Evolutionary conservation across 1,140 invertebrate species (phyloP).

Genomic region (Leucophenga varia): DNA sequence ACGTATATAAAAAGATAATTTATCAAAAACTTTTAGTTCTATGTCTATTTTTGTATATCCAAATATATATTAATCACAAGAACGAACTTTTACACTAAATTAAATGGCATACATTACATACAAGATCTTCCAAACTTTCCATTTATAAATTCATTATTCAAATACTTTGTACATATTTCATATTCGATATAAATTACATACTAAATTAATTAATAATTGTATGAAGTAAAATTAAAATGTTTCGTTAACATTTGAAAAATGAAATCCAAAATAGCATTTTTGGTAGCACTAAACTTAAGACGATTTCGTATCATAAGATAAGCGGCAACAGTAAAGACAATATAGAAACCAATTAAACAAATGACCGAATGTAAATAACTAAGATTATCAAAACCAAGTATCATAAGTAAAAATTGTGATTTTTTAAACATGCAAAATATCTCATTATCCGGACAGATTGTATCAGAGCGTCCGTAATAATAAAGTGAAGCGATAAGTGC

Average conservation of each 20-base stretch:
- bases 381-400: constrained; percentile 46
- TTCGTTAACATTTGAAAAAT: constrained; percentile 33
- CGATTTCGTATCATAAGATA: constrained; percentile 45
- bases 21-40: too few species aligned
- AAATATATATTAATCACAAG: constrained; percentile 15
- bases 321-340: constrained; percentile 41
- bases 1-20: too few species aligned
- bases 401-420: constrained; percentile 57
- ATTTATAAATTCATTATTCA: too few species aligned
- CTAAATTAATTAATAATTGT: constrained; percentile 38
- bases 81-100: neutral
- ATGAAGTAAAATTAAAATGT: constrained; percentile 52
- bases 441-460: constrained; percentile 67
- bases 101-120: neutral
- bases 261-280: constrained; percentile 33
- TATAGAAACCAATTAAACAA: constrained; percentile 42
- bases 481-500: constrained; percentile 77
- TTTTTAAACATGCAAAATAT: constrained; percentile 71
- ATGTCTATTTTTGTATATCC: too few species aligned
- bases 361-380: constrained; percentile 39
- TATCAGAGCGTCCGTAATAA: constrained; percentile 67
- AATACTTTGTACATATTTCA: too few species aligned
- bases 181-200: too few species aligned
- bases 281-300: constrained; percentile 23
- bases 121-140: too few species aligned